Conservation (phyloP, 2,797 vertebrate genomes). For the Ctenosaura bakeri region DNA sequence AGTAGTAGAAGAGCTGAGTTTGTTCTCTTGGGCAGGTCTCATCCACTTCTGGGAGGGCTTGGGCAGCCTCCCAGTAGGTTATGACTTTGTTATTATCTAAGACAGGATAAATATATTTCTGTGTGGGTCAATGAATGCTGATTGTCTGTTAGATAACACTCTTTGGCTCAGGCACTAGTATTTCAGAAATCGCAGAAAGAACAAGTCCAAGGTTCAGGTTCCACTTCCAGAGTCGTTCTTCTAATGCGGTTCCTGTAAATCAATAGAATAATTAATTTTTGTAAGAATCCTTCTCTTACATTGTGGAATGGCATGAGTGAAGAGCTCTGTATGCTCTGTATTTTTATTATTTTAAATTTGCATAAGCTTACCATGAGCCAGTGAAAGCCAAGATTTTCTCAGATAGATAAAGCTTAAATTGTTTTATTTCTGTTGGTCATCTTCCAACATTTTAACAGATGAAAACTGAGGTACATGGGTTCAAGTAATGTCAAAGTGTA, state of each 20-base stretch:
- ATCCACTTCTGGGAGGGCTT: background rate
- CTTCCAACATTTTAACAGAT: no score
- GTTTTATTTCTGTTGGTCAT: no score
- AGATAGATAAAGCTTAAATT: no score
- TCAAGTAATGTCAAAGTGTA: no score
- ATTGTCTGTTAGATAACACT: conserved; percentile 17
- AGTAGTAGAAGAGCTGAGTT: background rate
- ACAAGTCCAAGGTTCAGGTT: no score
- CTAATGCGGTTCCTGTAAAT: conserved; percentile 55
- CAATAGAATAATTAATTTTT: conserved; percentile 54
- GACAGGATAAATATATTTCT: background rate
- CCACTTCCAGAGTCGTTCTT: no score
- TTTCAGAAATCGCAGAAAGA: no score
- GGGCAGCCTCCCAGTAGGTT: background rate
- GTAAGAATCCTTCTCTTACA: background rate
- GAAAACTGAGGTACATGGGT: no score
- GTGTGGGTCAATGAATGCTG: conserved; percentile 6
- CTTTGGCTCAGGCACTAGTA: conserved; percentile 16
- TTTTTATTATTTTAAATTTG: no score
- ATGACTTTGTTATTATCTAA: background rate
- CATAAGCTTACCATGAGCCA: no score
- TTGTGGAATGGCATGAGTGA: conserved; percentile 1
- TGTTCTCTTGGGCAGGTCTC: background rate
- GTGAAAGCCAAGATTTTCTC: no score
- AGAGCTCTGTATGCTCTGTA: no score